These are phyloP conservation scores for Anoncus sp. DNA, from an alignment of 2,888 invertebrate species.

Conservation along the genomic window DNA sequence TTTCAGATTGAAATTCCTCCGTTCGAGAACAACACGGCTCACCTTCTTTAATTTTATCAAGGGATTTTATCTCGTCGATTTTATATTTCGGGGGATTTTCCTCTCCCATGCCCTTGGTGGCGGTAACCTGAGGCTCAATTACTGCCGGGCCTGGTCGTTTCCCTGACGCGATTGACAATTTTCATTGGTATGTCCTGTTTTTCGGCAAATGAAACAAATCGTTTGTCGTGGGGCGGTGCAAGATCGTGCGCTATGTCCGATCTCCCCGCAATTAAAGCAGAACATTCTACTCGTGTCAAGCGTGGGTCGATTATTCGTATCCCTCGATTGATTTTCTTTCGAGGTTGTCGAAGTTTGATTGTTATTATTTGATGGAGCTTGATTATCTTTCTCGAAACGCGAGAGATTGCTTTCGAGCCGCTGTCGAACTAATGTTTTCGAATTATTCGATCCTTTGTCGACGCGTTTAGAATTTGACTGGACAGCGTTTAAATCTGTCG, in stretches of 20 bases:
- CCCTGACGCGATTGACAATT: slow-evolving; percentile 48
- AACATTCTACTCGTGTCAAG: slow-evolving; percentile 39
- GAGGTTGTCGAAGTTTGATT: neutral
- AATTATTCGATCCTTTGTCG: slow-evolving; percentile 24
- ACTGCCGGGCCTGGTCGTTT: slow-evolving; percentile 53
- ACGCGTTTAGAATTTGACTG: slow-evolving; percentile 2
- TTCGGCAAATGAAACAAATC: slow-evolving; percentile 32
- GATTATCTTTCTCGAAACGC: slow-evolving; percentile 31
- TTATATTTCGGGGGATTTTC: slow-evolving; percentile 12
- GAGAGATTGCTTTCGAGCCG: slow-evolving; percentile 48
- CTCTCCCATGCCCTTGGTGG: slow-evolving; percentile 41
- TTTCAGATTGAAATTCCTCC: neutral
- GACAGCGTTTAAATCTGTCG: slow-evolving; percentile 14
- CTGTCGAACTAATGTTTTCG: slow-evolving; percentile 42
- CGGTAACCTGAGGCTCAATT: slow-evolving; percentile 47
- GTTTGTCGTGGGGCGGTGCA: slow-evolving; percentile 38
- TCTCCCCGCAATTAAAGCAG: slow-evolving; percentile 51
- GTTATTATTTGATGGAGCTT: neutral
- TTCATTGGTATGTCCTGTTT: slow-evolving; percentile 37
- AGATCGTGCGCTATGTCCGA: slow-evolving; percentile 40
- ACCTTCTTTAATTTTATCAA: slow-evolving; percentile 3
- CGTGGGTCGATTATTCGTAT: neutral
- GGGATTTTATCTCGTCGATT: slow-evolving; percentile 19
- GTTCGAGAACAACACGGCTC: neutral
- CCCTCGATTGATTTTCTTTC: neutral